A percentile compares a stretch with the other conserved stretches of the same genome.
Conservation (phyloP, 2,888 invertebrate species). For the Xestia ashworthii region DNA sequence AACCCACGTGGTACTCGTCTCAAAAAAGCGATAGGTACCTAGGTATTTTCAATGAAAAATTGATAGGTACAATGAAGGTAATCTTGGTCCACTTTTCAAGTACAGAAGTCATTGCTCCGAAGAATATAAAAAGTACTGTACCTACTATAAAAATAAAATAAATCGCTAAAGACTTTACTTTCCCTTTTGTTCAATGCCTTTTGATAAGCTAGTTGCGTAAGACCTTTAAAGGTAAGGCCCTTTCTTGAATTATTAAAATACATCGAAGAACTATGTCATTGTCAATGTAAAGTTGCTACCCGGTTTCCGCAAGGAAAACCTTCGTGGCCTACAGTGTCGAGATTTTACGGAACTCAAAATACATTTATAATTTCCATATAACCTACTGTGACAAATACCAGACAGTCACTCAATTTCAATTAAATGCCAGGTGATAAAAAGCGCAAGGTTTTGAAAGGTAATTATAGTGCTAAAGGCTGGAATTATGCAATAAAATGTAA, state of each 20-base stretch:
- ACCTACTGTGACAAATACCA: slow-evolving; percentile 47
- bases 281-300: slow-evolving; percentile 63
- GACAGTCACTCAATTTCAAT: slow-evolving; percentile 31
- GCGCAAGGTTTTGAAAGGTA: slow-evolving; percentile 66
- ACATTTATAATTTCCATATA: slow-evolving; percentile 42
- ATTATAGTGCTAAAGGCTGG: slow-evolving; percentile 40
- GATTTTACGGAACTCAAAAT: slow-evolving; percentile 69
- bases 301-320: slow-evolving; percentile 80
- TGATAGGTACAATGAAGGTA: slow-evolving; percentile 19
- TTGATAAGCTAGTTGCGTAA: slow-evolving; percentile 55
- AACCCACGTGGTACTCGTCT: neutral
- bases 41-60: neutral
- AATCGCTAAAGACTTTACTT: slow-evolving; percentile 49
- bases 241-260: slow-evolving; percentile 60
- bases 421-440: slow-evolving; percentile 44
- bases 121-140: neutral
- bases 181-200: slow-evolving; percentile 62
- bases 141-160: neutral
- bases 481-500: slow-evolving; percentile 53
- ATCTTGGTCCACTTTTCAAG: slow-evolving; percentile 8
- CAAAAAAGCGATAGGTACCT: neutral
- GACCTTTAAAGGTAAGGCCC: slow-evolving; percentile 54
- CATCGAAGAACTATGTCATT: slow-evolving; percentile 70
- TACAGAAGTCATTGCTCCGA: slow-evolving; percentile 35
- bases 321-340: slow-evolving; percentile 72